These are phyloP conservation scores for Ciconia boyciana DNA, from an alignment of 2,113 vertebrate genomes.

Conservation along the genomic window DNA sequence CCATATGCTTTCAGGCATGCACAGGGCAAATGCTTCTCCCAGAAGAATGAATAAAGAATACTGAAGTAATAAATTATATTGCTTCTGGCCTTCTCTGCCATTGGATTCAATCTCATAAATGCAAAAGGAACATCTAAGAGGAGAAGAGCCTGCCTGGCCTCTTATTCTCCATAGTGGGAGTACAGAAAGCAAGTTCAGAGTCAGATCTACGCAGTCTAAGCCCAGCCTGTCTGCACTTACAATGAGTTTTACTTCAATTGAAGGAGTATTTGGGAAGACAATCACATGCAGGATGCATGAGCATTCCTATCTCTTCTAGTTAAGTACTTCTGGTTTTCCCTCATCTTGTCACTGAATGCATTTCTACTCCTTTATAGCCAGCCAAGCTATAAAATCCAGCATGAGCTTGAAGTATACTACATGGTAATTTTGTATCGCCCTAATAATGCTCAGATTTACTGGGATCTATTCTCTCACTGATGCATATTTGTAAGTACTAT, in stretches of 20 bases:
- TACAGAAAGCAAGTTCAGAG: neutral
- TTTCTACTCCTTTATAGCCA: constrained; percentile 47
- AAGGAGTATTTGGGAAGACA: constrained; percentile 6
- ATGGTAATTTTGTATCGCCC: constrained; percentile 61
- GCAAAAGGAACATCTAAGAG: neutral
- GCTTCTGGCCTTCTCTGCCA: neutral
- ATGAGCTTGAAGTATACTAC: constrained; percentile 25
- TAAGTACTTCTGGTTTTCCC: constrained; percentile 36
- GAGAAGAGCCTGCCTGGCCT: neutral
- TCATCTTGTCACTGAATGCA: constrained; percentile 32
- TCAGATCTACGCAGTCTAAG: neutral
- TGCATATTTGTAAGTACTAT: constrained; percentile 66
- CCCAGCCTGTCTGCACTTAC: neutral
- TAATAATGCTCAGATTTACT: constrained; percentile 67
- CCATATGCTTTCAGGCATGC: neutral
- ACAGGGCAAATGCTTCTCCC: neutral
- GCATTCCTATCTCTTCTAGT: constrained; percentile 31
- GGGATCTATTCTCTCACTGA: constrained; percentile 65
- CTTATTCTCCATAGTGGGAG: neutral
- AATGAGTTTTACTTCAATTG: neutral
- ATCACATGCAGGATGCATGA: constrained; percentile 1
- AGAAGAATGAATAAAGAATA: neutral
- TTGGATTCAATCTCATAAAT: neutral
- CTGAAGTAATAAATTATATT: neutral
- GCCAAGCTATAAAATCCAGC: constrained; percentile 65